These are phyloP conservation scores for Mimachlamys varia DNA, from an alignment of 2,888 invertebrate species.

Conservation along the genomic window DNA sequence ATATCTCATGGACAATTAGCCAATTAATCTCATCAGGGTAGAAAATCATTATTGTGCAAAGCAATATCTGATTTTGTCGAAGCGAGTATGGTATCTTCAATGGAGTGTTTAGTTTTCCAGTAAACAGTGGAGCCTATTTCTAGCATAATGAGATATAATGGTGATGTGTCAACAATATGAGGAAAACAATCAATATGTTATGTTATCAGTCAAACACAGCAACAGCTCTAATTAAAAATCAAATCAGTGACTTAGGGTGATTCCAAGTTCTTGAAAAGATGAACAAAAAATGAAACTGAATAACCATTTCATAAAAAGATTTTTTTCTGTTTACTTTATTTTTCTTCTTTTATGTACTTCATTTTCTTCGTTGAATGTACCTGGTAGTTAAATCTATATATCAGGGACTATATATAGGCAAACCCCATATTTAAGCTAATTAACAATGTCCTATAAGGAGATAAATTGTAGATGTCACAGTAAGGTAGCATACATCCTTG, in stretches of 20 bases:
- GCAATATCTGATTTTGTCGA: constrained; percentile 18
- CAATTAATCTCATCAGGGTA: background rate
- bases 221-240: background rate
- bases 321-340: too few species aligned
- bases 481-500: background rate
- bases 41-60: constrained; percentile 8
- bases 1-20: constrained; percentile 16
- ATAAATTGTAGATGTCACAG: background rate
- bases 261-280: too few species aligned
- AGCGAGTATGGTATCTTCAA: background rate
- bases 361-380: too few species aligned
- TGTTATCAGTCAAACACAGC: background rate
- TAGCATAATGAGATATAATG: background rate
- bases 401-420: too few species aligned
- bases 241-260: too few species aligned
- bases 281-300: too few species aligned
- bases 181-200: background rate
- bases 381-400: too few species aligned
- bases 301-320: too few species aligned
- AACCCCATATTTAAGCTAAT: too few species aligned
- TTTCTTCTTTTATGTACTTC: too few species aligned
- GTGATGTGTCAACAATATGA: background rate
- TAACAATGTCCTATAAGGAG: too few species aligned
- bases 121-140: background rate
- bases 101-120: background rate